A percentile compares a stretch with the other conserved stretches of the same genome.
Conservation (phyloP, 2,888 invertebrate species). For the Acleris literana region DNA sequence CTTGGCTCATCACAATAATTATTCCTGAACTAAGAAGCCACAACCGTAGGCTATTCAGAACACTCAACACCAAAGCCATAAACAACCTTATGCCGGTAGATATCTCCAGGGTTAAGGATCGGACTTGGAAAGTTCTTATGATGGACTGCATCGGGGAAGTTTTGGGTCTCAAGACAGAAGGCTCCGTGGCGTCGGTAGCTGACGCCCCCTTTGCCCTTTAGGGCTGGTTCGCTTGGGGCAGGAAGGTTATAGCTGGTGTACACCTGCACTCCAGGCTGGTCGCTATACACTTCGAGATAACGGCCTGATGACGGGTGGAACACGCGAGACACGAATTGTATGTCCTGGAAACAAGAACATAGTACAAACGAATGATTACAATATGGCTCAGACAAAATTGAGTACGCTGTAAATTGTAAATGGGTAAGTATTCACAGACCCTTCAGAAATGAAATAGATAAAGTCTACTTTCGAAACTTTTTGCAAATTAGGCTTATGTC, state of each 20-base stretch:
- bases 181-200: conserved; percentile 88
- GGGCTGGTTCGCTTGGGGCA: conserved; percentile 63
- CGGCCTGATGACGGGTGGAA: conserved; percentile 88
- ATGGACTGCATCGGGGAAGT: conserved; percentile 92
- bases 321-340: conserved; percentile 78
- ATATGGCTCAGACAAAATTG: too few species aligned
- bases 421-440: too few species aligned
- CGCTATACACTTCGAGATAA: conserved; percentile 89
- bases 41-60: conserved; percentile 19
- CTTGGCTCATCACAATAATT: neutral
- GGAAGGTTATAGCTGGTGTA: conserved; percentile 92
- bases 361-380: too few species aligned
- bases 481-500: too few species aligned
- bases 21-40: conserved; percentile 2
- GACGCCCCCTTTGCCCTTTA: conserved; percentile 63
- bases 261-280: conserved; percentile 95
- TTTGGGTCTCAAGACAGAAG: conserved; percentile 92
- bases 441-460: too few species aligned
- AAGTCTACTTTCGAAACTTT: too few species aligned
- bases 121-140: conserved; percentile 87
- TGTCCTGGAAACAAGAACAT: conserved; percentile 48
- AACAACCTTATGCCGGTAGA: conserved; percentile 84
- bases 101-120: conserved; percentile 85
- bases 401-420: too few species aligned
- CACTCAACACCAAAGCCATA: conserved; percentile 83